Base-by-base conservation (phyloP, 2,888 invertebrate species). In the Euzophera pinguis region DNA sequence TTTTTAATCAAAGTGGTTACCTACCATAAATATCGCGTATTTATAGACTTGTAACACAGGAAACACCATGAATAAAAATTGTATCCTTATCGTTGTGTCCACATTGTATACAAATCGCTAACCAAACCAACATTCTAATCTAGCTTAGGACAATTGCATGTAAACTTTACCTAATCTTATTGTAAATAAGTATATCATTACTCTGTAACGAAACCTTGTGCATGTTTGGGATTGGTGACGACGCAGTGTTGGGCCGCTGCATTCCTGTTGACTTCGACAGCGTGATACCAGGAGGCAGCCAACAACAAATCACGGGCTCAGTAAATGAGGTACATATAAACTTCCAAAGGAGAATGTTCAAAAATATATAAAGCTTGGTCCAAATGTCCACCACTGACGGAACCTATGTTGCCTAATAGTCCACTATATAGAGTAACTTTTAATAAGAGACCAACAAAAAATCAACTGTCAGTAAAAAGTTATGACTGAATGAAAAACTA, bases 171-270 rank as follows among this genome's bases (percentile, higher is more conserved):
- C 9, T 39, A 14, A 38, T 1, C 16, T 10, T 10, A 14, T 1
- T 14, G 34, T 22, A 43, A 43, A 4, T n/a, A n/a, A 17, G 43
- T 43, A 43, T 29, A 22, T 22, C 14, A 7, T 16, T 16, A 16
- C 32, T 45, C 14, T 49, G 22, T 51, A 51, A 51, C 35, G 34
- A 22, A 17, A 42, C 50, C n/a, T 41, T 50, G 50, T 61, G 62
- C 69, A 62, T 70, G 65, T 60, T 62, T 69, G 67, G 70, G 65
- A 59, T 62, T 69, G 67, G 70, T 73, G 63, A 59, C 61, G 73
- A 69, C 56, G 74, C 87, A 90, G 89, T 89, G 65, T 53, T 86
- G 73, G 73, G 75, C 32, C 77, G 89, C 63, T 90, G 89, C 75
- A 74, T 90, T 65, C 67, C 76, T 60, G 72, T 84, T 70, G 71